These are phyloP conservation scores for Cerastis leucographa DNA, from an alignment of 2,888 invertebrate species.

Conservation along the genomic window DNA sequence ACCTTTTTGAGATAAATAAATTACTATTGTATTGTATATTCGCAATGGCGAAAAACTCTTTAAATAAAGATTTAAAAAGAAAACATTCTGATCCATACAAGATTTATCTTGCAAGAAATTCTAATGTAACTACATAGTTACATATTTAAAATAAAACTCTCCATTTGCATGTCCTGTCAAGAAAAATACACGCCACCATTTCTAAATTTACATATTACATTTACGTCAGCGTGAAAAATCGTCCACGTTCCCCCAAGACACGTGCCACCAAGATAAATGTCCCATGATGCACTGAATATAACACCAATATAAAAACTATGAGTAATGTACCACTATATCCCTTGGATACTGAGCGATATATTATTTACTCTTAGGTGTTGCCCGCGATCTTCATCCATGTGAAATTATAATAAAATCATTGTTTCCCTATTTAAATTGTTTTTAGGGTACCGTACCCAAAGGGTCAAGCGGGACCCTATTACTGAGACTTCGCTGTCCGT, in stretches of 20 bases:
- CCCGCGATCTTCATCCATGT: no score
- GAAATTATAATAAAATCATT: no score
- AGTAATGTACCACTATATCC: constrained; percentile 20
- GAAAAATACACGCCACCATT: neutral
- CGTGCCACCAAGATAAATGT: constrained; percentile 47
- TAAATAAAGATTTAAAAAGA: no score
- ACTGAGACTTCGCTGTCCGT: no score
- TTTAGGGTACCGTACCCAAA: no score
- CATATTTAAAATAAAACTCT: neutral
- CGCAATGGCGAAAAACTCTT: no score
- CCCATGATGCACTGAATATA: constrained; percentile 26
- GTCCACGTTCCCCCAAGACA: constrained; percentile 8
- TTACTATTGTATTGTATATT: no score
- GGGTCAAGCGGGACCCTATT: no score
- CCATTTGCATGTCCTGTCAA: neutral
- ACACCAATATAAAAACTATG: constrained; percentile 29
- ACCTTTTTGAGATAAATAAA: no score
- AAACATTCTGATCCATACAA: no score
- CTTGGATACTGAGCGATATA: constrained; percentile 8
- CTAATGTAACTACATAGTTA: neutral
- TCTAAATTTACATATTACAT: constrained; percentile 3
- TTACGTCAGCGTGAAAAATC: constrained; percentile 41
- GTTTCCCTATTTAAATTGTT: no score
- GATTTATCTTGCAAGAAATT: no score
- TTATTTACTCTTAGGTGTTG: neutral